A percentile compares a stretch with the other conserved stretches of the same genome.
These are phyloP conservation scores for Urocynchramus pylzowi DNA, from an alignment of 2,113 vertebrate genomes.

Conservation along the genomic window DNA sequence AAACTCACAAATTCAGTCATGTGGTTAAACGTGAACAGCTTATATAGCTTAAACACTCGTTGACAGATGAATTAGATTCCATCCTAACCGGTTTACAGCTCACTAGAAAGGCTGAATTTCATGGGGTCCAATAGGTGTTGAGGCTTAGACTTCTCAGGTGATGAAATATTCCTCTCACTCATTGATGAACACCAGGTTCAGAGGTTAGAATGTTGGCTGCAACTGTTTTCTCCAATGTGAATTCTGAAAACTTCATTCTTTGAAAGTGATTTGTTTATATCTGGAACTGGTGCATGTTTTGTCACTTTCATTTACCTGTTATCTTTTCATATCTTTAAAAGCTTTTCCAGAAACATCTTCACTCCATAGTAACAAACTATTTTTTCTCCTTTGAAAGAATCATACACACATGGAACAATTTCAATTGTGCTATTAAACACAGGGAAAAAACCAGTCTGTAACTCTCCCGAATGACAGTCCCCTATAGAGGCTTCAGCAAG, in stretches of 20 bases:
- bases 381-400: background rate
- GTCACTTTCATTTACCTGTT: background rate
- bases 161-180: background rate
- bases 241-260: background rate
- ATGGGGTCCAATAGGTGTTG: background rate
- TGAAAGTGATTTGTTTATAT: background rate
- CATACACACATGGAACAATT: background rate
- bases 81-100: background rate
- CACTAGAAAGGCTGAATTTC: background rate
- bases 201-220: background rate
- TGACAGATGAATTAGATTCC: background rate
- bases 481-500: background rate
- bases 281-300: background rate
- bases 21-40: background rate
- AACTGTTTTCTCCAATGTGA: background rate
- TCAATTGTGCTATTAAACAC: background rate
- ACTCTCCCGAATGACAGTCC: background rate
- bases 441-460: background rate
- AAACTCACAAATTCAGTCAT: background rate
- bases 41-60: background rate
- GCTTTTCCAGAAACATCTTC: background rate
- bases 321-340: background rate
- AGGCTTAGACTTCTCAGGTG: background rate
- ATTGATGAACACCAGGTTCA: fast-evolving
- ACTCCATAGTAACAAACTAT: background rate